A percentile compares a stretch with the other conserved stretches of the same genome.
These are phyloP conservation scores for Eleginops maclovinus DNA, from an alignment of 2,113 vertebrate genomes.

Conservation along the genomic window DNA sequence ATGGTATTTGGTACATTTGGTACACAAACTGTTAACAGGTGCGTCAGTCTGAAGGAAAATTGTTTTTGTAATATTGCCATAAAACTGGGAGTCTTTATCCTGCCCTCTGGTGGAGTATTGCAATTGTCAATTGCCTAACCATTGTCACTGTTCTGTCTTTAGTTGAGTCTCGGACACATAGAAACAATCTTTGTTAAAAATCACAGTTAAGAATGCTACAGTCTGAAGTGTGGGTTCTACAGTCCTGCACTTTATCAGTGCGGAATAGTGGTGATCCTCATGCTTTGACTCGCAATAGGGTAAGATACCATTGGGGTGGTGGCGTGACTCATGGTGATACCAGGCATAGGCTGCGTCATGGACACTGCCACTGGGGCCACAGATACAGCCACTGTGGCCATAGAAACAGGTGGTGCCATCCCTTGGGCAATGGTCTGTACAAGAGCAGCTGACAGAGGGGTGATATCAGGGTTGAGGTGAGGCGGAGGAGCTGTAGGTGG, in stretches of 20 bases:
- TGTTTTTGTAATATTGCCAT: neutral
- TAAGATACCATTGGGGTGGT: constrained; percentile 97
- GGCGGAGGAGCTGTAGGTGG: constrained; percentile 86
- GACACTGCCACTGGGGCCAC: constrained; percentile 96
- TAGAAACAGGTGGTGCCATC: constrained; percentile 95
- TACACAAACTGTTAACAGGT: constrained; percentile 27
- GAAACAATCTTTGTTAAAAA: constrained; percentile 13
- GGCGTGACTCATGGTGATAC: constrained; percentile 97
- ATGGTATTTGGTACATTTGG: constrained; percentile 18
- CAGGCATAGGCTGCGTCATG: constrained; percentile 93
- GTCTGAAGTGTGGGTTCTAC: neutral
- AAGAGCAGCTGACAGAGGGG: constrained; percentile 92
- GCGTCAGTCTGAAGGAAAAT: neutral
- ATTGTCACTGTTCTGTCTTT: neutral
- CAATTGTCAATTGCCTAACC: neutral
- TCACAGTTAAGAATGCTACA: neutral
- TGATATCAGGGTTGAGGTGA: constrained; percentile 93
- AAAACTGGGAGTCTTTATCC: constrained; percentile 1
- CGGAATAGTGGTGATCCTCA: constrained; percentile 96
- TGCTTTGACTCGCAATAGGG: constrained; percentile 97
- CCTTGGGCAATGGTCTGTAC: constrained; percentile 96
- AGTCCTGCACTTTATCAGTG: constrained; percentile 78
- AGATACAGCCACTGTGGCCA: constrained; percentile 95
- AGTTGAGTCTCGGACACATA: neutral
- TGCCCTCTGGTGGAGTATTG: constrained; percentile 42